Percentiles rank a stretch among this genome's conserved stretches.
Conservation (phyloP, 2,888 invertebrate genomes). For the Agriopis aurantiaria region DNA sequence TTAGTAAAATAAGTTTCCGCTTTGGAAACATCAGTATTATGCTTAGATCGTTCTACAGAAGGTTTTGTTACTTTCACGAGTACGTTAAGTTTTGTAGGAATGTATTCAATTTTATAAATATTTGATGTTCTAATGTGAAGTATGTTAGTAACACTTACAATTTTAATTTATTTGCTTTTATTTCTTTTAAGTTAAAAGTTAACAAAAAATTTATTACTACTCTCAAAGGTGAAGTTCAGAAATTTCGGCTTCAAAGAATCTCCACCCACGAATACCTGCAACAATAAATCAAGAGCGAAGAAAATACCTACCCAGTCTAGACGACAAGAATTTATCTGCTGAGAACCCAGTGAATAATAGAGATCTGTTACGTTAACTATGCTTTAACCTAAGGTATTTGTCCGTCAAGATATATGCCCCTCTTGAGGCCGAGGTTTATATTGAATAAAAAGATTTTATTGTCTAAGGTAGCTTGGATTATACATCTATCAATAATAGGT, state of each 20-base stretch:
- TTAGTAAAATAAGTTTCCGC: conserved; percentile 61
- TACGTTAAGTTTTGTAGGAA: background rate
- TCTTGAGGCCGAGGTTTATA: conserved; percentile 31
- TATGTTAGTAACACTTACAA: background rate
- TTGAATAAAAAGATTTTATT: conserved; percentile 24
- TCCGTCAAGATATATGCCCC: conserved; percentile 37
- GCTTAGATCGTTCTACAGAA: conserved; percentile 34
- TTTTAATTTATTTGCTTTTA: too few species aligned
- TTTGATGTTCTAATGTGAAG: background rate
- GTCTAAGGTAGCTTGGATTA: background rate
- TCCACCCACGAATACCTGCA: conserved; percentile 26
- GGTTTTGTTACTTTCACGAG: conserved; percentile 11
- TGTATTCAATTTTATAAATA: too few species aligned
- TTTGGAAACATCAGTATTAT: conserved; percentile 49
- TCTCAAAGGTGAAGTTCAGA: background rate
- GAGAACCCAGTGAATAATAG: conserved; percentile 42
- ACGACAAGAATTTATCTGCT: conserved; percentile 44
- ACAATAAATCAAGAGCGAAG: conserved; percentile 40
- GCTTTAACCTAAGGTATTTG: conserved; percentile 41
- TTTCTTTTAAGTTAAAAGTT: too few species aligned
- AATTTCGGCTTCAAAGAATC: conserved; percentile 20
- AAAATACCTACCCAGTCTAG: conserved; percentile 46
- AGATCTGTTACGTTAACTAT: conserved; percentile 41
- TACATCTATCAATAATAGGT: background rate
- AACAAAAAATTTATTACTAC: background rate